Evolutionary conservation across 1,140 invertebrate species (phyloP).

Genomic region (Bombus sibiricus): DNA sequence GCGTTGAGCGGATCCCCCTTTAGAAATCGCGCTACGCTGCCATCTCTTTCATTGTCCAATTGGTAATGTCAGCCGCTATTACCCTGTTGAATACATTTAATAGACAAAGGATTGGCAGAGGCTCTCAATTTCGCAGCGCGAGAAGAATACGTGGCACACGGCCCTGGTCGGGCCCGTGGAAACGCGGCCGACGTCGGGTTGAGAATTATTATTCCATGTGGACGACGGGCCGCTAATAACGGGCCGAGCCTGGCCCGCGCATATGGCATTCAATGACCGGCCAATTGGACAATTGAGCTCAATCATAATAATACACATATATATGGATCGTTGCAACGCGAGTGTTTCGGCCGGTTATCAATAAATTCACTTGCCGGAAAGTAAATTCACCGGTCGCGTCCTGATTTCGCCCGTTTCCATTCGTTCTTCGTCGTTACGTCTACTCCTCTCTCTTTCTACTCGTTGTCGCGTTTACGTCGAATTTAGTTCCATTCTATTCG

Average conservation of each 20-base stretch:
- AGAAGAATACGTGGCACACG: neutral
- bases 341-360: constrained; percentile 51
- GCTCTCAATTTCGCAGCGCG: constrained; percentile 67
- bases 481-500: too few relatives aligned
- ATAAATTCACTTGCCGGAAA: constrained; percentile 60
- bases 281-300: constrained; percentile 83
- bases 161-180: constrained; percentile 6
- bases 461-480: neutral
- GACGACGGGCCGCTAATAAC: constrained; percentile 65
- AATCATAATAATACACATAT: constrained; percentile 80
- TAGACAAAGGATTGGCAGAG: constrained; percentile 78
- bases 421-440: neutral
- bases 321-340: constrained; percentile 52
- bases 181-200: constrained; percentile 39
- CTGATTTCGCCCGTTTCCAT: neutral
- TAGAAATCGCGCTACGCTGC: constrained; percentile 70
- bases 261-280: constrained; percentile 79
- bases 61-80: constrained; percentile 78
- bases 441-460: neutral
- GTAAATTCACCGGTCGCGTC: constrained; percentile 23
- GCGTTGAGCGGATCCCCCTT: constrained; percentile 1
- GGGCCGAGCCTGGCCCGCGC: constrained; percentile 54
- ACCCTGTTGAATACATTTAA: constrained; percentile 78
- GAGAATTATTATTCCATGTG: constrained; percentile 50
- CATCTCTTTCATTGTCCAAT: constrained; percentile 78